A percentile compares a stretch with the other conserved stretches of the same genome.
phyloP scores from a whole-genome alignment of 2,888 invertebrate genomes.

The Halictus ligatus region DNA sequence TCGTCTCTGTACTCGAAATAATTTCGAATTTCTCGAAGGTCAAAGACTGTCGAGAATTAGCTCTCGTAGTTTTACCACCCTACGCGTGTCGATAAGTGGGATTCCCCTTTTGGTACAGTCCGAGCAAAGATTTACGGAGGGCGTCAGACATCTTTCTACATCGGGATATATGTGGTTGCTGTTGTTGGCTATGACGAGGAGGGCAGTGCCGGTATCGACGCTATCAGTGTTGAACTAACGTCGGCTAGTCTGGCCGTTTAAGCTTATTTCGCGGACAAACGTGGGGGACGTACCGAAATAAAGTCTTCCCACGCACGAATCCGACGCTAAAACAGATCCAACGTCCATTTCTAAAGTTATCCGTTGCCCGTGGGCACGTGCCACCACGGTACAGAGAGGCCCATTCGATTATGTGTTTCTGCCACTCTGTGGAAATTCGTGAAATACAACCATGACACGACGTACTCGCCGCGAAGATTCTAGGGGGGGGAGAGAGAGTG shows the following conservation, averaged over 20 bases:
- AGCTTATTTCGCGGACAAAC: slow-evolving; percentile 76
- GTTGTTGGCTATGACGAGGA: slow-evolving; percentile 34
- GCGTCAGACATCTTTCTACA: slow-evolving; percentile 36
- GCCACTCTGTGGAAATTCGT: slow-evolving; percentile 57
- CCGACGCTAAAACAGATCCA: slow-evolving; percentile 81
- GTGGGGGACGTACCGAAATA: slow-evolving; percentile 80
- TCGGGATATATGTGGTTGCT: slow-evolving; percentile 3
- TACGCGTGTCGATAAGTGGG: slow-evolving; percentile 8
- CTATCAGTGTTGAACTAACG: slow-evolving; percentile 56
- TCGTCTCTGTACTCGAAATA: background rate
- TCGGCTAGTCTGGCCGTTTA: slow-evolving; percentile 67
- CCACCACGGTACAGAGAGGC: slow-evolving; percentile 59
- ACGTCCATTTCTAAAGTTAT: slow-evolving; percentile 83
- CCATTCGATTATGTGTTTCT: slow-evolving; percentile 33
- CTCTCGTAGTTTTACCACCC: background rate
- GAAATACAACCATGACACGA: slow-evolving; percentile 57
- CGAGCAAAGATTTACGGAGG: slow-evolving; percentile 21
- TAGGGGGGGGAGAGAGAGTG: background rate
- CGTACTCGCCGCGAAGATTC: slow-evolving; percentile 29
- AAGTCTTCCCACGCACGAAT: slow-evolving; percentile 84
- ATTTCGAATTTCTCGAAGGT: background rate
- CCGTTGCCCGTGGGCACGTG: slow-evolving; percentile 72
- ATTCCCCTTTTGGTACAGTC: slow-evolving; percentile 17
- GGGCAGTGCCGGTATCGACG: slow-evolving; percentile 49
- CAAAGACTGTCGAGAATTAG: background rate